These are phyloP conservation scores for Phoenicopterus ruber DNA, from an alignment of 2,113 vertebrate species.

Conservation along the genomic window DNA sequence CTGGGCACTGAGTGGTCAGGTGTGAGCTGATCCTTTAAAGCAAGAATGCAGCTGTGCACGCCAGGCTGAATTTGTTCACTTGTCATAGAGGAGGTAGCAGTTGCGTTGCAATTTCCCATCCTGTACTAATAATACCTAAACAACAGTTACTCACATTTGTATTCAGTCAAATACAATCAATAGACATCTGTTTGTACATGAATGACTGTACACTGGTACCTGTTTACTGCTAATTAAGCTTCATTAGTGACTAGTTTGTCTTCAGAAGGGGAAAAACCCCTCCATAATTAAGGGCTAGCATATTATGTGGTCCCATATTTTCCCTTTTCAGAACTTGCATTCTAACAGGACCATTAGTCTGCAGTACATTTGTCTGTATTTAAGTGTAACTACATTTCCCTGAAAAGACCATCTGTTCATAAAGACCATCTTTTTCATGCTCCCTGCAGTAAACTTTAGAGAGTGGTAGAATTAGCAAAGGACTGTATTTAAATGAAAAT, in stretches of 20 bases:
- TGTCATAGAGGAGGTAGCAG: constrained; percentile 62
- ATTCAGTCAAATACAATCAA: constrained; percentile 77
- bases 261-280: constrained; percentile 57
- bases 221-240: constrained; percentile 73
- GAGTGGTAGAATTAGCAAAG: constrained; percentile 23
- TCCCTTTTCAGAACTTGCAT: constrained; percentile 58
- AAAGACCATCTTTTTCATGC: constrained; percentile 62
- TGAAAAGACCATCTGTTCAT: constrained; percentile 78
- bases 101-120: constrained; percentile 40
- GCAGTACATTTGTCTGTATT: constrained; percentile 76
- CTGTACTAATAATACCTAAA: constrained; percentile 58
- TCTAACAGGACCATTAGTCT: constrained; percentile 69
- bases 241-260: constrained; percentile 68
- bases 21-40: constrained; percentile 63
- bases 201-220: constrained; percentile 59
- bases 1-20: constrained; percentile 41
- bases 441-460: constrained; percentile 62
- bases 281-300: constrained; percentile 66
- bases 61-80: constrained; percentile 79
- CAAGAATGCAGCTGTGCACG: constrained; percentile 74
- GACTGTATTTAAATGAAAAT: constrained; percentile 54
- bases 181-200: constrained; percentile 77
- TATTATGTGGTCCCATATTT: constrained; percentile 51
- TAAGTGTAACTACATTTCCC: constrained; percentile 71
- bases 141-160: constrained; percentile 67